A percentile compares a stretch with the other conserved stretches of the same genome.
Evolutionary conservation across 2,113 vertebrate genomes (phyloP).

Genomic region (Geococcyx californianus): DNA sequence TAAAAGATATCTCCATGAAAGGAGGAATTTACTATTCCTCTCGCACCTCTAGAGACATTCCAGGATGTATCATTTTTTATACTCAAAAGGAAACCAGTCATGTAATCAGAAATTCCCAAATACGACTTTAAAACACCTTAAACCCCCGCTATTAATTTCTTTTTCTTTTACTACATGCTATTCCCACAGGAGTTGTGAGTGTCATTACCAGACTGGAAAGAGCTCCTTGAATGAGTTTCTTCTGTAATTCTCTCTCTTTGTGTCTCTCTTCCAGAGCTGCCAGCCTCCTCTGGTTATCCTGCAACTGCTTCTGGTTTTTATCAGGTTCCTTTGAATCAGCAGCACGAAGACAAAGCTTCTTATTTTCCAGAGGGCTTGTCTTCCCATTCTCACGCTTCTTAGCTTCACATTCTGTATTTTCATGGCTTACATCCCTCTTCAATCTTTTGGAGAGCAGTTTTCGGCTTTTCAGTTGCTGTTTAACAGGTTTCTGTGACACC

Average conservation of each 20-base stretch:
- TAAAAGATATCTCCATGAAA: background rate
- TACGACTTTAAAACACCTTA: background rate
- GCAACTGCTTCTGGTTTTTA: slow-evolving; percentile 67
- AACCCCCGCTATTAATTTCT: too few species aligned
- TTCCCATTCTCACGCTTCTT: background rate
- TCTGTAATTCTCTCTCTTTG: slow-evolving; percentile 81
- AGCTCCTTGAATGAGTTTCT: slow-evolving; percentile 86
- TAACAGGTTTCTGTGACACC: background rate
- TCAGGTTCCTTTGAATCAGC: background rate
- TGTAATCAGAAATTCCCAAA: background rate
- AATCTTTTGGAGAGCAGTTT: background rate
- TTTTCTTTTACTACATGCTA: background rate
- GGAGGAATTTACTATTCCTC: background rate
- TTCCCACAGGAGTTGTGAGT: background rate
- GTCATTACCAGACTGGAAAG: slow-evolving; percentile 84
- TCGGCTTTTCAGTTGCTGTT: background rate
- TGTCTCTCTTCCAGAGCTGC: slow-evolving; percentile 86
- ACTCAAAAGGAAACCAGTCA: background rate
- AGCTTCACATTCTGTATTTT: background rate
- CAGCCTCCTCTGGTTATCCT: slow-evolving; percentile 87
- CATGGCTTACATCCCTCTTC: background rate
- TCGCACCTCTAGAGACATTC: background rate
- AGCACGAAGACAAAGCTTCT: background rate
- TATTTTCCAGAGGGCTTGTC: background rate
- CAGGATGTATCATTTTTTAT: background rate